phyloP scores from a whole-genome alignment of 2,888 invertebrate genomes.

The Leucophora obtusa region DNA sequence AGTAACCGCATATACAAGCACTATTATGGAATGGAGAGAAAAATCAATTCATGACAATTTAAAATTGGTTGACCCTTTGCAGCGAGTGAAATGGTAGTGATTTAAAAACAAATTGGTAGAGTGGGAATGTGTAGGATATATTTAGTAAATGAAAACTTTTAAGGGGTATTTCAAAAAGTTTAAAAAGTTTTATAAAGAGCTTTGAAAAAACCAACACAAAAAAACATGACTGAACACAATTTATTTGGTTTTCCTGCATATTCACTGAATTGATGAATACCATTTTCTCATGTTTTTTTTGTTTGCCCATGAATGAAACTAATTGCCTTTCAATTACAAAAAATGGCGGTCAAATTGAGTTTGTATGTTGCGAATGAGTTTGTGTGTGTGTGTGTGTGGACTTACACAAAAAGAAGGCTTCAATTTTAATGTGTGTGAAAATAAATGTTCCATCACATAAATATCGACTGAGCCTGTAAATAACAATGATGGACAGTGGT shows the following conservation, averaged over 20 bases:
- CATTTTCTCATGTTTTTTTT: constrained; percentile 19
- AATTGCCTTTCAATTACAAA: constrained; percentile 65
- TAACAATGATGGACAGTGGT: background rate
- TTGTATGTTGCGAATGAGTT: constrained; percentile 27
- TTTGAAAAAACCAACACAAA: background rate
- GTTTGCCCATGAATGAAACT: constrained; percentile 60
- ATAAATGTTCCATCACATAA: background rate
- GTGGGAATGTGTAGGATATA: background rate
- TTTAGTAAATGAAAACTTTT: constrained; percentile 33
- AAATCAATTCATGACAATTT: constrained; percentile 62
- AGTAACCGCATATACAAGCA: no score
- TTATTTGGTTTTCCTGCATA: constrained; percentile 39
- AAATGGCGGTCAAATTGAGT: constrained; percentile 54
- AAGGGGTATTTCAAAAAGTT: constrained; percentile 28
- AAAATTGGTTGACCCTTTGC: constrained; percentile 48
- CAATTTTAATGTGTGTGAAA: constrained; percentile 15
- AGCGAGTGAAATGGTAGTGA: background rate
- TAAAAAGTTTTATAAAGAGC: constrained; percentile 12
- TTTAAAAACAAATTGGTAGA: background rate
- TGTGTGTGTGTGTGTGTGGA: constrained; percentile 6
- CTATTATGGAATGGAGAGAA: constrained; percentile 17
- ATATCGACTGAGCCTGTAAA: background rate
- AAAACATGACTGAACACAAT: constrained; percentile 26
- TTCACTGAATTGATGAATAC: constrained; percentile 59
- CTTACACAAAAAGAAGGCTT: constrained; percentile 25